These are phyloP conservation scores for Hemiprocne comata DNA, from an alignment of 2,113 vertebrate species.

Conservation along the genomic window DNA sequence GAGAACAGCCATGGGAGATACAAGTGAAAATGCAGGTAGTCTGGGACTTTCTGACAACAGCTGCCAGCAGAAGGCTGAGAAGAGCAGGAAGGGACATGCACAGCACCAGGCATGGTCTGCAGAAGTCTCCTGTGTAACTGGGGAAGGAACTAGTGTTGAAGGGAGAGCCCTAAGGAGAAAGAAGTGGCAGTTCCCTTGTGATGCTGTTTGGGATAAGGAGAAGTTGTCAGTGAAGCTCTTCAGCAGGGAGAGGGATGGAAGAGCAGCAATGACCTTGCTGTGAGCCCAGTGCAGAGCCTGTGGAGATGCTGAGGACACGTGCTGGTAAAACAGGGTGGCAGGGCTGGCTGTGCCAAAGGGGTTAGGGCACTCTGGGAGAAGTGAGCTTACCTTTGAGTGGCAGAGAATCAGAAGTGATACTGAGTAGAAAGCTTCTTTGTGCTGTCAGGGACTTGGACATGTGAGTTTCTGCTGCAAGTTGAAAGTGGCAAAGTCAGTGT, in stretches of 20 bases:
- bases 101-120: rapidly evolving
- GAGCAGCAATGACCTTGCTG: background rate
- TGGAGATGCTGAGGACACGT: rapidly evolving
- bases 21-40: background rate
- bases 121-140: background rate
- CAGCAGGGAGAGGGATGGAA: background rate
- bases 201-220: background rate
- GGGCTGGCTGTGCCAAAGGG: background rate
- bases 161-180: background rate
- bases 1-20: background rate
- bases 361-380: rapidly evolving
- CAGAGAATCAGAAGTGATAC: background rate
- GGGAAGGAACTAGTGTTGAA: background rate
- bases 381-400: background rate
- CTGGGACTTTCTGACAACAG: background rate
- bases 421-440: background rate
- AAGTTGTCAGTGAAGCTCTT: background rate
- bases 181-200: background rate
- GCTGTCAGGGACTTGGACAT: background rate
- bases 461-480: background rate
- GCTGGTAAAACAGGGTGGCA: rapidly evolving
- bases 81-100: background rate
- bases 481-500: background rate
- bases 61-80: background rate
- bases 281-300: background rate